Base-by-base conservation (phyloP, 2,888 invertebrate genomes). In the Cremastinae sp. region DNA sequence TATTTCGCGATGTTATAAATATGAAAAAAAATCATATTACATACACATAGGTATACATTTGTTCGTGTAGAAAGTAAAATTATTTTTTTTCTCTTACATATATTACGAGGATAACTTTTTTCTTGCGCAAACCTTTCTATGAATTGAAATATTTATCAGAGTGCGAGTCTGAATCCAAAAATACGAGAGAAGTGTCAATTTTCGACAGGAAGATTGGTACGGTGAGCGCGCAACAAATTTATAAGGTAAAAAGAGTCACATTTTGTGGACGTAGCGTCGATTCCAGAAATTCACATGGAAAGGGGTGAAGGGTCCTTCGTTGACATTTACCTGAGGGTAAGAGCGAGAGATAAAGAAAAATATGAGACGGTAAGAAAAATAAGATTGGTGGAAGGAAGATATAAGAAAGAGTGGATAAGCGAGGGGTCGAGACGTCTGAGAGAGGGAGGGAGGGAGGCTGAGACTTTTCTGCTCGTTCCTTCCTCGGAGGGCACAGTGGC, bases 391-490 rank as follows among this genome's bases (percentile, higher is more conserved):
- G 18, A 45, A 45, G 16, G 43, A 41, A 18, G 54, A 66, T 43
- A 36, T 54, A 45, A 43, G 41, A 65, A 53, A 38, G 38, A 66
- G 58, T 54, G 53, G 81, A 83, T 84, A 81, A 82, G 80, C 58
- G 80, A 14, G 49, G 22, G 28, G 82, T 75, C 81, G 84, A 80
- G 83, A 85, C 79, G 84, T 83, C 82, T 84, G 84, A 84, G 82
- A 82, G 84, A 80, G 84, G 83, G 86, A 45, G 53, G 41, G 28
- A 22, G 1, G 56, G 49, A 47, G 71, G 38, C 43, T 53, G 54
- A 45, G 36, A 62, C 61, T 43, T 20, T n/a, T n/a, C 28, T 51
- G 51, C 64, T 64, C 22, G 51, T 18, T 64, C n/a, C 47, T 14
- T 54, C 66, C 16, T 28, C 79, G 84, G 82, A 82, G 80, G 81